These are phyloP conservation scores for Aplysia californica DNA, from an alignment of 1,140 invertebrate genomes.

Conservation along the genomic window DNA sequence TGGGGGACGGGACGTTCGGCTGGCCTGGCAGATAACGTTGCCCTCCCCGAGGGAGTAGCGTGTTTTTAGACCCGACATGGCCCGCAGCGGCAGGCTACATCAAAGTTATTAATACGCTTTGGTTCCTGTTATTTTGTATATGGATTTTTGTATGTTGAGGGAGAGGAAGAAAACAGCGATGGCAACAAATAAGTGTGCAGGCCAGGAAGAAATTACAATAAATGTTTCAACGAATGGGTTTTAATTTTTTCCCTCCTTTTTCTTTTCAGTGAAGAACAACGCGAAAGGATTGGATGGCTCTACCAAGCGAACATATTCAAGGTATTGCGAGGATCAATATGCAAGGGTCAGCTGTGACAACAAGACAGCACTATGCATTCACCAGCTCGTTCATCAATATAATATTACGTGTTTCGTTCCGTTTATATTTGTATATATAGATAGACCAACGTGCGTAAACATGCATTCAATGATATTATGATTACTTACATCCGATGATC, in stretches of 20 bases:
- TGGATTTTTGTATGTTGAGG: background rate
- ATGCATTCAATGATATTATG: too few species aligned
- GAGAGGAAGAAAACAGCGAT: background rate
- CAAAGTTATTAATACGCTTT: conserved; percentile 18
- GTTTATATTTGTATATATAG: too few species aligned
- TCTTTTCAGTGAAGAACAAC: background rate
- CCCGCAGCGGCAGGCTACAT: conserved; percentile 3
- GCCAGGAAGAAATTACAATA: background rate
- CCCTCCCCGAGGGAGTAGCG: background rate
- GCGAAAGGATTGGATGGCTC: too few species aligned
- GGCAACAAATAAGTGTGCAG: background rate
- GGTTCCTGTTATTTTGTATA: background rate
- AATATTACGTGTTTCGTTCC: too few species aligned
- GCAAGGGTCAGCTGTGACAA: too few species aligned
- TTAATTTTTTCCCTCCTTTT: background rate
- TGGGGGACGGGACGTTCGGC: background rate
- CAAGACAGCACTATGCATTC: too few species aligned
- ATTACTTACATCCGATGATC: too few species aligned
- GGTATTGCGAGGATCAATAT: too few species aligned
- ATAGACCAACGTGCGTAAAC: too few species aligned
- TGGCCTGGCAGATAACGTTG: conserved; percentile 14
- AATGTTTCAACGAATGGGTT: background rate
- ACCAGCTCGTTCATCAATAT: too few species aligned
- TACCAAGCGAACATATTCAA: too few species aligned
- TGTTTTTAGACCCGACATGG: conserved; percentile 17